These are phyloP conservation scores for Cheilosia soror DNA, from an alignment of 2,888 invertebrate genomes.

Conservation along the genomic window DNA sequence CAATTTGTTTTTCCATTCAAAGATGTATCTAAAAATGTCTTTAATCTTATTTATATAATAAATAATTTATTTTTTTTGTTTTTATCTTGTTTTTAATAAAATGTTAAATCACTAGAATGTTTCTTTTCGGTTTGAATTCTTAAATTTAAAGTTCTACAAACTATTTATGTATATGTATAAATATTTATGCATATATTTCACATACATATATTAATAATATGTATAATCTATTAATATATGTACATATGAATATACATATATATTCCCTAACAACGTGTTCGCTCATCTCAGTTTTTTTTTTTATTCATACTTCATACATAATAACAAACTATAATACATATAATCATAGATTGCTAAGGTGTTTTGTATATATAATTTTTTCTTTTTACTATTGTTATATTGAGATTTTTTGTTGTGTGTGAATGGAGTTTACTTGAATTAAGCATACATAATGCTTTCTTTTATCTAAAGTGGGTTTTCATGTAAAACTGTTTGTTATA, in stretches of 20 bases:
- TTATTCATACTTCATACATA: constrained; percentile 1
- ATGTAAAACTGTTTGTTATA: constrained; percentile 67
- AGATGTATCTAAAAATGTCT: constrained; percentile 66
- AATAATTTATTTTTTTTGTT: constrained; percentile 57
- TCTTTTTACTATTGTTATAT: constrained; percentile 16
- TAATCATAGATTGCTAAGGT: constrained; percentile 52
- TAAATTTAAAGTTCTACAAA: constrained; percentile 50
- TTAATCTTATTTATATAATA: constrained; percentile 70
- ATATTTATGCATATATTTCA: constrained; percentile 65
- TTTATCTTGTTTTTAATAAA: constrained; percentile 42
- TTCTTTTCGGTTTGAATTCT: constrained; percentile 57
- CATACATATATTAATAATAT: constrained; percentile 44
- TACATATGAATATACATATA: constrained; percentile 66
- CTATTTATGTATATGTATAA: constrained; percentile 68
- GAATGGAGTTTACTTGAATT: constrained; percentile 55
- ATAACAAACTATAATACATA: constrained; percentile 65
- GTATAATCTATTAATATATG: constrained; percentile 44
- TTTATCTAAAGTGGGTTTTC: constrained; percentile 62
- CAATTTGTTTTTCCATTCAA: constrained; percentile 28
- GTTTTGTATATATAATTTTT: constrained; percentile 42
- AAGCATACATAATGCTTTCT: constrained; percentile 53
- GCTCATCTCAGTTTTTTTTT: constrained; percentile 27
- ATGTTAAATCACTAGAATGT: constrained; percentile 68
- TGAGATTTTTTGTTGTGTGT: constrained; percentile 33
- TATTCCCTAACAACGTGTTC: constrained; percentile 73